A percentile compares a stretch with the other conserved stretches of the same genome.
Conservation (phyloP, 2,888 invertebrate genomes). For the Zygogramma bicolorata region DNA sequence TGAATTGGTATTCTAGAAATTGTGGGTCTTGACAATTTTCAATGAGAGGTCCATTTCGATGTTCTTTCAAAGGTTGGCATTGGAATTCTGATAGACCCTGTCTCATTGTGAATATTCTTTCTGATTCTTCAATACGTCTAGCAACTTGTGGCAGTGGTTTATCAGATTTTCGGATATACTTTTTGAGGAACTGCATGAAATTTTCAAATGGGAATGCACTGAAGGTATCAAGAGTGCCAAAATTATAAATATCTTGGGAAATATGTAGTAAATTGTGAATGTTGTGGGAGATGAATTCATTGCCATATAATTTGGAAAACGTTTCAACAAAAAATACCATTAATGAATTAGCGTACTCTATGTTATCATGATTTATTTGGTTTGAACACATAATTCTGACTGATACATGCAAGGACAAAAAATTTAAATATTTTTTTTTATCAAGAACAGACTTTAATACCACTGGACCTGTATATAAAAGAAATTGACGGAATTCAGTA, state of each 20-base stretch:
- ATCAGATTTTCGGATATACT: constrained; percentile 14
- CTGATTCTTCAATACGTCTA: constrained; percentile 5
- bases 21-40: constrained; percentile 17
- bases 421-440: constrained; percentile 27
- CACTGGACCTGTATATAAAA: constrained; percentile 17
- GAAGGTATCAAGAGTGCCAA: constrained; percentile 15
- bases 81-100: background rate
- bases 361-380: constrained; percentile 12
- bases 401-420: constrained; percentile 25
- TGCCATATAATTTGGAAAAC: constrained; percentile 5
- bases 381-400: constrained; percentile 22
- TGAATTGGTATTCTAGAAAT: constrained; percentile 18
- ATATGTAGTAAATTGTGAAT: constrained; percentile 16
- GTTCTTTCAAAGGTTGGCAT: constrained; percentile 11
- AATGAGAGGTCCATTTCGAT: background rate
- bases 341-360: constrained; percentile 12
- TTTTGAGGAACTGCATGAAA: constrained; percentile 5
- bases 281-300: constrained; percentile 18
- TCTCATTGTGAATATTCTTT: background rate
- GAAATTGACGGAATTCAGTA: constrained; percentile 25
- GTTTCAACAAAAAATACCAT: constrained; percentile 19
- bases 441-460: background rate
- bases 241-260: constrained; percentile 10
- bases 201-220: constrained; percentile 16
- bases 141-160: constrained; percentile 19